A percentile compares a stretch with the other conserved stretches of the same genome.
These are phyloP conservation scores for Chironomus riparius DNA, from an alignment of 2,888 invertebrate species.

Conservation along the genomic window DNA sequence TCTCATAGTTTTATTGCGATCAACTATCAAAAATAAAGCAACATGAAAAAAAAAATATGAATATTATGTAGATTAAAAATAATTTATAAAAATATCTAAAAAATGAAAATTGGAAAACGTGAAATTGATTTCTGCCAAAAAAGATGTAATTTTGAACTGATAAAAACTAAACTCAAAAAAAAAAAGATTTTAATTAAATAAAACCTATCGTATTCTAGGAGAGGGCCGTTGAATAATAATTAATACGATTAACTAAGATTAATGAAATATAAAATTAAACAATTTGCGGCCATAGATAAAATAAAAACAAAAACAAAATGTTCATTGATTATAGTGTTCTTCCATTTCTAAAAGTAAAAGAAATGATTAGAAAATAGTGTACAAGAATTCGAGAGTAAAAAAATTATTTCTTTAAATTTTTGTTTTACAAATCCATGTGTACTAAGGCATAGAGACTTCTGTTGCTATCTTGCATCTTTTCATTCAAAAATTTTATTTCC, in stretches of 20 bases:
- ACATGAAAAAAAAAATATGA: neutral
- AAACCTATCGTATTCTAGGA: too few relatives aligned
- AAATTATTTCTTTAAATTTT: neutral
- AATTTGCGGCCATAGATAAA: conserved; percentile 17
- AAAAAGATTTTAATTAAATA: too few relatives aligned
- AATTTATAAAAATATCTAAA: neutral
- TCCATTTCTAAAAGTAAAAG: neutral
- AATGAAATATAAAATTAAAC: neutral
- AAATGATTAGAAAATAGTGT: neutral
- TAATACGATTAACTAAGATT: neutral
- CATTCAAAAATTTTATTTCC: too few relatives aligned
- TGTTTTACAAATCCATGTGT: neutral
- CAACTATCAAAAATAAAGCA: neutral
- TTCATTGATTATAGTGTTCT: conserved; percentile 23
- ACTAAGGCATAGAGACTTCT: too few relatives aligned
- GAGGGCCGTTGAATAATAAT: neutral
- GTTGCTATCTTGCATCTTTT: too few relatives aligned
- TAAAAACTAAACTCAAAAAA: neutral
- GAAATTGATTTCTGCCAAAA: conserved; percentile 23
- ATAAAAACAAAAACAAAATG: neutral
- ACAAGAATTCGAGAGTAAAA: too few relatives aligned
- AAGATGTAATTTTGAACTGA: neutral
- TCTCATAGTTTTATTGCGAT: neutral
- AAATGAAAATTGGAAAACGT: neutral
- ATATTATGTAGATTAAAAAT: neutral